Conservation (phyloP, 1,140 invertebrate species). For the Oryctes rhinoceros region DNA sequence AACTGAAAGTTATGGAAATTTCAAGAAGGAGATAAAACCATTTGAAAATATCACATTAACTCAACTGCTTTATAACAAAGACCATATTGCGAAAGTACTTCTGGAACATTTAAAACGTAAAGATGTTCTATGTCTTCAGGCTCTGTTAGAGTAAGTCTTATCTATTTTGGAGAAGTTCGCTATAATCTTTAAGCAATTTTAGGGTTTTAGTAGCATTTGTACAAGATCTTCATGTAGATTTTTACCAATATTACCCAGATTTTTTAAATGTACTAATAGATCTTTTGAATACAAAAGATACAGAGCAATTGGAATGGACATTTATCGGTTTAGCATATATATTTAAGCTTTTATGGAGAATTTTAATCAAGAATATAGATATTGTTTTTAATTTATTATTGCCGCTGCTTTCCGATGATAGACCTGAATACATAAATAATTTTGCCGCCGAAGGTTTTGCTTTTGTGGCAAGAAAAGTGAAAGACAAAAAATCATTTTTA, state of each 20-base stretch:
- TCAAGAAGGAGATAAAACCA: conserved; percentile 74
- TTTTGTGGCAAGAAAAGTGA: conserved; percentile 88
- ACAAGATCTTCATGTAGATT: conserved; percentile 85
- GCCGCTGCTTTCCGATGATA: conserved; percentile 75
- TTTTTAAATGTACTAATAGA: conserved; percentile 76
- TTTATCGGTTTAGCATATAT: conserved; percentile 86
- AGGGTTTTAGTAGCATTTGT: conserved; percentile 85
- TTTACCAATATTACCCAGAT: conserved; percentile 80
- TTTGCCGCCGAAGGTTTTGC: conserved; percentile 96
- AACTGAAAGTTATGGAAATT: conserved; percentile 80
- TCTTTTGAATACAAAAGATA: conserved; percentile 78
- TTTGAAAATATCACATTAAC: conserved; percentile 77
- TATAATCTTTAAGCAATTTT: conserved; percentile 58
- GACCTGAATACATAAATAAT: conserved; percentile 83
- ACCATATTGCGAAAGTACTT: conserved; percentile 76
- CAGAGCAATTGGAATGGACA: conserved; percentile 83
- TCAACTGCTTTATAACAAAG: conserved; percentile 81
- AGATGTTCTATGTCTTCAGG: conserved; percentile 77
- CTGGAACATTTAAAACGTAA: conserved; percentile 75
- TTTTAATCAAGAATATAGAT: conserved; percentile 81
- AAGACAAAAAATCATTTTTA: conserved; percentile 80
- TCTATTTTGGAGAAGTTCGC: conserved; percentile 41
- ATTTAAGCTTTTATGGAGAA: conserved; percentile 87
- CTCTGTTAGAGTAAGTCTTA: conserved; percentile 81
- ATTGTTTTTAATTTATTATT: conserved; percentile 77